Evolutionary conservation across 2,888 invertebrate species (phyloP).

Genomic region (Ophion costatus): DNA sequence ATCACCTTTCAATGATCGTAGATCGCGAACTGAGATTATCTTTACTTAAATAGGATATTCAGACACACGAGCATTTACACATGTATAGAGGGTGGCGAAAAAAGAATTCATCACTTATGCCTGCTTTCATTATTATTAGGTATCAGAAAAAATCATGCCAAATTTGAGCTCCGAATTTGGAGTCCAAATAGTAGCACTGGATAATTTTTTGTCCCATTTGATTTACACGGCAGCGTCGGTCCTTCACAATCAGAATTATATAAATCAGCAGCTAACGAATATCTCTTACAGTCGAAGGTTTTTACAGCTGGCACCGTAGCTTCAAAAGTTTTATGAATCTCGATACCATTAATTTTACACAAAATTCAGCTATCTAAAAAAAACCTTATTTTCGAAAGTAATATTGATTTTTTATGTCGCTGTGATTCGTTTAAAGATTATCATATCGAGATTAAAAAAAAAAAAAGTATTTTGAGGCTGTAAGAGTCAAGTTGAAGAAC

Average conservation of each 20-base stretch:
- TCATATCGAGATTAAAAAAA: no score
- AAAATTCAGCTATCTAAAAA: not conserved
- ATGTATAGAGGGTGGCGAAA: not conserved
- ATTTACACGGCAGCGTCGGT: no score
- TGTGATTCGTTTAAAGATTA: not conserved
- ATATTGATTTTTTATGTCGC: not conserved
- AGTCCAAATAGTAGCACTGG: not conserved
- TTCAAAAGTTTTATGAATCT: no score
- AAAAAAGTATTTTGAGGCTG: no score
- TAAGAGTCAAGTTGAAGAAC: no score
- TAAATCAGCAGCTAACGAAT: not conserved
- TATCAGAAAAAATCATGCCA: not conserved
- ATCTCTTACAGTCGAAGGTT: no score
- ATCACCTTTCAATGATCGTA: constrained; percentile 32
- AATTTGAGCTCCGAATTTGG: not conserved
- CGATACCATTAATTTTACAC: no score
- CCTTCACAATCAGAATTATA: not conserved
- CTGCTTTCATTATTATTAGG: not conserved
- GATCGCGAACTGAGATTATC: constrained; percentile 41
- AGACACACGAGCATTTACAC: constrained; percentile 5
- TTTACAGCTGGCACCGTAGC: no score
- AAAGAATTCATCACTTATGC: not conserved
- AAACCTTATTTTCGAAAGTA: not conserved
- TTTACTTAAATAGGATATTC: constrained; percentile 62
- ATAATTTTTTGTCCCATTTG: no score